These are phyloP conservation scores for Zaprionus inermis DNA, from an alignment of 1,140 invertebrate species.

Conservation along the genomic window DNA sequence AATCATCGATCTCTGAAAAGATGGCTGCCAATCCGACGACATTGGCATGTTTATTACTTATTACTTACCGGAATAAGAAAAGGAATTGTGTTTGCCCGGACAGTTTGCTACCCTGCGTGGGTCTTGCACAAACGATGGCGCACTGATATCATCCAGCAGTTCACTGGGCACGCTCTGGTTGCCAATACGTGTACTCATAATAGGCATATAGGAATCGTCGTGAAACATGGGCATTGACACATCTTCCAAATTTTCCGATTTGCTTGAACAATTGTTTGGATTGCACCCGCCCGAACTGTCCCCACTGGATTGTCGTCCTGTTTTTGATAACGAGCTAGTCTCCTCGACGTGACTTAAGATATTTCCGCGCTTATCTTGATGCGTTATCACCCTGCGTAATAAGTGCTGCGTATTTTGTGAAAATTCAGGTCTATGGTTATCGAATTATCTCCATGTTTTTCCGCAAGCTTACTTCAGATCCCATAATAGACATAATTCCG, in stretches of 20 bases:
- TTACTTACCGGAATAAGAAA: background rate
- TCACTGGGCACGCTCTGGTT: constrained; percentile 16
- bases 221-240: constrained; percentile 46
- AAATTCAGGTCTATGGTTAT: background rate
- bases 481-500: background rate
- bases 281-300: background rate
- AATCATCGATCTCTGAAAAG: background rate
- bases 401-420: constrained; percentile 10
- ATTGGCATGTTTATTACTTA: constrained; percentile 8
- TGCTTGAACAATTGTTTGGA: background rate
- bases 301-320: background rate
- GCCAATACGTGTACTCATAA: constrained; percentile 8
- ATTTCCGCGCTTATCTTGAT: constrained; percentile 47
- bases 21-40: background rate
- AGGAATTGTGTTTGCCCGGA: background rate
- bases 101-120: background rate
- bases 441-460: background rate
- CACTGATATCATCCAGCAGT: constrained; percentile 22
- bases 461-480: background rate
- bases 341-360: constrained; percentile 47
- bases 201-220: constrained; percentile 15
- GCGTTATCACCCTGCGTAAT: constrained; percentile 26
- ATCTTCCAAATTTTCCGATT: constrained; percentile 45
- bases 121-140: constrained; percentile 1
- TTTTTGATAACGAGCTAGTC: constrained; percentile 45